Evolutionary conservation across 2,797 vertebrate genomes (phyloP), one percentile per base, ranked within the genome.

Genomic region (Decapterus maruadsi): DNA sequence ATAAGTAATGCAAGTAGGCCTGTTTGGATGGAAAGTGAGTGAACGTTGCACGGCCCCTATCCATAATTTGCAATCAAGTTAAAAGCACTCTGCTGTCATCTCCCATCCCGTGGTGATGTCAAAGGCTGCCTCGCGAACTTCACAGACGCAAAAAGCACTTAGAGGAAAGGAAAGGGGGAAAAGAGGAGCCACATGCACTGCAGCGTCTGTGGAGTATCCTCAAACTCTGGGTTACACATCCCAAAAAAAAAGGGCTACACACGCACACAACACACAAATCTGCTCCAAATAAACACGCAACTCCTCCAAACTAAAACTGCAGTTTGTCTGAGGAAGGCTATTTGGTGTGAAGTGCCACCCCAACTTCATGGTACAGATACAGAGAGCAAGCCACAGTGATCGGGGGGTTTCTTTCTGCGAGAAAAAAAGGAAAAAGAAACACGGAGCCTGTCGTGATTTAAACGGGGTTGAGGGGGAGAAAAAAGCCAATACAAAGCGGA

Each of bases 11-110:
- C 85, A 88, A 93, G 91, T 64, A 87, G 92, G 91, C 92, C 93
- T 93, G 92, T 93, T 94, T 93, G 85, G 89, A 89, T 84, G 88
- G 90, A 88, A 86, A 91, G 87, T 75, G 92, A 89, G 85, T 62
- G 91, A 87, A 78, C 85, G 88, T 72, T 65, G 87, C 85, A 54
- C 87, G 78, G 90, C 84, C 90, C 90, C 90, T 93, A 92, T 90
- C 92, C 93, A 93, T 94, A 92, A 94, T 94, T 93, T 93, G 92
- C 93, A 94, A 94, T 94, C 93, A 94, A 94, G 90, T 93, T 94
- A 94, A 94, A 94, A 94, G 92, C 92, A 92, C 91, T 92, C 86
- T 87, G 91, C 92, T 93, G 93, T 93, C 93, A 93, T 94, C 90
- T 93, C 87, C 90, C 89, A 91, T 92, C 89, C 90, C 87, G 89